Base-by-base conservation (phyloP, 2,888 invertebrate species). In the Eupithecia exiguata region DNA sequence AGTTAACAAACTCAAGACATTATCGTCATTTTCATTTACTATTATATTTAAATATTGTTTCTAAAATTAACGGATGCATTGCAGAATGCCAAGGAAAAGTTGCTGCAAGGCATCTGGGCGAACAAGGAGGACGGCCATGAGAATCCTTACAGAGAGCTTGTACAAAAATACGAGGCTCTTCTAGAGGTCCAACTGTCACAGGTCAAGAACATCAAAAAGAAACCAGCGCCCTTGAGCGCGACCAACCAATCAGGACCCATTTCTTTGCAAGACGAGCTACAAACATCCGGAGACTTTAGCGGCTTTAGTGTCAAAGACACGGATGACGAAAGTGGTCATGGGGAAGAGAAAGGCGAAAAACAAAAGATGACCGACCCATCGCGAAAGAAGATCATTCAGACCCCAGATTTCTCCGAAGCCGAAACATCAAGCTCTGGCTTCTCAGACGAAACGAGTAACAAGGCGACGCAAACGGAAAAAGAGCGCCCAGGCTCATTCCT, bases 341-440 rank as follows among this genome's bases (percentile, higher is more conserved):
- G 95, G 1, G 94, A 94, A 72, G 95, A 95, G 74, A 95, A 94
- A 80, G 95, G 95, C 73, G 87, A 86, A 74, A 91, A 92, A 81
- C 92, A 93, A 74, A 95, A 95, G 85, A 93, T 93, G 78, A 84
- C 82, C 46, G 92, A 92, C 74, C 81, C 90, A 25, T 92, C 89
- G 18, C 89, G 95, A 70, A 95, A 95, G 89, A 95, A 94, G 78
- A 95, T 95, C 83, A 96, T 97, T 18, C 96, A 96, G 79, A 97
- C 97, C 1, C 97, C 97, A 0, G 97, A 97, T 88, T 97, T 97
- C 84, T 97, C 97, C 0, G 97, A 97, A 88, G 97, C 97, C 1
- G 98, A 97, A 88, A 97, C 98, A 0, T 97, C 97, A 35, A 97
- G 97, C 21, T 97, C 97, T 0, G 97, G 97, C 14, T 98, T 97